Evolutionary conservation across 2,797 vertebrate genomes (phyloP).

Genomic region (Anguilla megastoma): DNA sequence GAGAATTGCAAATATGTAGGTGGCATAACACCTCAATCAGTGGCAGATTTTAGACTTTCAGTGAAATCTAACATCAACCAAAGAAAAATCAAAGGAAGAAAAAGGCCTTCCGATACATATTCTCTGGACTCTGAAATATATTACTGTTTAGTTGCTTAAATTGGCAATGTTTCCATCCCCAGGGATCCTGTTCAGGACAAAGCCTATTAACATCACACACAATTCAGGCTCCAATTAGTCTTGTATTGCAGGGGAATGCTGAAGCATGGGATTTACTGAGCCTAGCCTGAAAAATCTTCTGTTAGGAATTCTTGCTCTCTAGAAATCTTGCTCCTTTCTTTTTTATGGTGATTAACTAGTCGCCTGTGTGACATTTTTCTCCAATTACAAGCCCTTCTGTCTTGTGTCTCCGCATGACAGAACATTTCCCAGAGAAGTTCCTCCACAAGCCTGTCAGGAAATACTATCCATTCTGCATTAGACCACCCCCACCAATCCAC

Average conservation of each 20-base stretch:
- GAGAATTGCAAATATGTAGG: too few relatives aligned
- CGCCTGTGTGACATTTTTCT: slow-evolving; percentile 50
- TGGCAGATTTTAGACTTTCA: not conserved
- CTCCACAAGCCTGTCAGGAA: slow-evolving; percentile 46
- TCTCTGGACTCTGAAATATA: not conserved
- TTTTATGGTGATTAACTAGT: slow-evolving; percentile 53
- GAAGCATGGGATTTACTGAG: slow-evolving; percentile 34
- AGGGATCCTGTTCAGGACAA: slow-evolving; percentile 6
- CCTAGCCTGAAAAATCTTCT: slow-evolving; percentile 25
- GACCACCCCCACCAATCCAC: slow-evolving; percentile 28
- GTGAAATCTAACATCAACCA: not conserved
- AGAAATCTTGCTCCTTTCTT: not conserved
- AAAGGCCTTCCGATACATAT: not conserved
- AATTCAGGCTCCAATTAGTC: slow-evolving; percentile 42
- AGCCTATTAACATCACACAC: slow-evolving; percentile 41
- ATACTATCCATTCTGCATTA: slow-evolving; percentile 26
- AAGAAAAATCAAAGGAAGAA: not conserved
- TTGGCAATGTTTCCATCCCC: not conserved
- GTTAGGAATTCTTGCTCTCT: not conserved
- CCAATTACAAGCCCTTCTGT: slow-evolving; percentile 60
- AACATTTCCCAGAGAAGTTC: slow-evolving; percentile 48
- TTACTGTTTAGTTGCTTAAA: not conserved
- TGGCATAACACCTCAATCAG: too few relatives aligned
- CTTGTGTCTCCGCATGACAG: slow-evolving; percentile 33
- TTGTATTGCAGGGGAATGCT: not conserved